phyloP scores from a whole-genome alignment of 2,113 vertebrate species.

The Dipodomys stephensi region DNA sequence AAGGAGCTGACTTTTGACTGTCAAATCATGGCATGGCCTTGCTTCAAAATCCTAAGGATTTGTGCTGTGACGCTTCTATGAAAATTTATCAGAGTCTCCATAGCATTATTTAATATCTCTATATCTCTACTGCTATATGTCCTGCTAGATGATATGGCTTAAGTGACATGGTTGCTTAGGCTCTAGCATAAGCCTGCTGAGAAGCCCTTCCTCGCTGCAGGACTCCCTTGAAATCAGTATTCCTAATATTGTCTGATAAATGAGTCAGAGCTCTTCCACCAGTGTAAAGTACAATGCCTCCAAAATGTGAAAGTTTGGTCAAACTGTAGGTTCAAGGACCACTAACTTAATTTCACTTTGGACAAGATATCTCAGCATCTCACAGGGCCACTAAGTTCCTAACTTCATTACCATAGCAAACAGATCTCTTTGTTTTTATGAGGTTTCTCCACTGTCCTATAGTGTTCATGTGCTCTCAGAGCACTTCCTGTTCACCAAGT shows the following conservation, averaged over 20 bases:
- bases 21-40: background rate
- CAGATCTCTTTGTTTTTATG: background rate
- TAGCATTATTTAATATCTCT: background rate
- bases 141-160: background rate
- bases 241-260: background rate
- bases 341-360: slow-evolving; percentile 4
- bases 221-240: background rate
- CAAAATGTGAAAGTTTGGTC: background rate
- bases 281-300: background rate
- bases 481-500: background rate
- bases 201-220: background rate
- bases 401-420: background rate
- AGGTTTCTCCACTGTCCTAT: background rate
- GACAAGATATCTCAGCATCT: background rate
- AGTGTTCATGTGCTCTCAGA: background rate
- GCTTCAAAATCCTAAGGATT: too few relatives aligned
- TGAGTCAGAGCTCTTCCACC: background rate
- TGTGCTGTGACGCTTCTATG: background rate
- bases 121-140: background rate
- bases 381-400: background rate
- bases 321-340: background rate
- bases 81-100: background rate
- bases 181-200: background rate
- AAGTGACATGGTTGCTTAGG: background rate
- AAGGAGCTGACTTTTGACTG: background rate